Evolutionary conservation across 2,888 invertebrate genomes (phyloP).

Genomic region (Volucella inanis): DNA sequence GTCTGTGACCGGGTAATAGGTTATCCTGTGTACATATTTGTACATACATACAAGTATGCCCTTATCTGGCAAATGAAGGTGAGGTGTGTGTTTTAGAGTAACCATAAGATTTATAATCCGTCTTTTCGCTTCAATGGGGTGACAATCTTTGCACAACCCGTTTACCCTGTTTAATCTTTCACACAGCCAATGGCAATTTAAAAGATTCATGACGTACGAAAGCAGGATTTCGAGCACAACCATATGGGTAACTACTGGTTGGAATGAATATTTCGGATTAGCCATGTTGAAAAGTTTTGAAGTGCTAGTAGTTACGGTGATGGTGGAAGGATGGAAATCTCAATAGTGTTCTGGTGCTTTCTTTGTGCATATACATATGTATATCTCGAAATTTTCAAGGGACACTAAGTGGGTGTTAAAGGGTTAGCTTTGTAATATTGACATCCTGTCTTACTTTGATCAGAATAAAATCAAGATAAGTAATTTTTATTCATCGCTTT

Average conservation of each 20-base stretch:
- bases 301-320: conserved; percentile 51
- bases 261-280: conserved; percentile 43
- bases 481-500: too few species aligned
- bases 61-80: conserved; percentile 42
- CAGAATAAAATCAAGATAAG: too few species aligned
- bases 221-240: background rate
- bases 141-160: conserved; percentile 72
- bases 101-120: conserved; percentile 72
- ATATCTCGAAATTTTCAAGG: too few species aligned
- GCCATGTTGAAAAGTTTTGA: conserved; percentile 32
- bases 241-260: conserved; percentile 33
- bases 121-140: conserved; percentile 66
- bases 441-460: too few species aligned
- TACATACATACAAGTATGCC: background rate
- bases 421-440: too few species aligned
- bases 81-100: conserved; percentile 63
- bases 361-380: too few species aligned
- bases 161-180: conserved; percentile 63
- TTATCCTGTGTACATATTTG: conserved; percentile 21
- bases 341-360: too few species aligned
- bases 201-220: conserved; percentile 6
- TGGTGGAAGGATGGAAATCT: background rate
- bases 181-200: conserved; percentile 39
- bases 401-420: too few species aligned
- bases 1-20: conserved; percentile 24